Evolutionary conservation across 2,888 invertebrate genomes (phyloP).

Genomic region (Mythimna albipuncta): DNA sequence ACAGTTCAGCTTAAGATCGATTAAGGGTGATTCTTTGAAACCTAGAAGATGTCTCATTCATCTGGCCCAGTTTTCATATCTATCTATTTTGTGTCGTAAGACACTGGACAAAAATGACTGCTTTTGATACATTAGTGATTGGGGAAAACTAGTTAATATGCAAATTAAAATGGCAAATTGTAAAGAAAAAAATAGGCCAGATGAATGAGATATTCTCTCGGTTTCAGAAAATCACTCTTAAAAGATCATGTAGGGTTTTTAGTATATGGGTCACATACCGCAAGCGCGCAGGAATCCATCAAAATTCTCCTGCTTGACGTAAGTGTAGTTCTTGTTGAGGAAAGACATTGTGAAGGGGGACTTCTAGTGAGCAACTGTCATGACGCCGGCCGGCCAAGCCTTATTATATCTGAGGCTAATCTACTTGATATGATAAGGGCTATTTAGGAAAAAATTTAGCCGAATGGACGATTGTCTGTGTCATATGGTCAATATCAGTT

Average conservation of each 20-base stretch:
- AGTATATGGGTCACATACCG: conserved; percentile 57
- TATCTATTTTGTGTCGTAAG: too few species aligned
- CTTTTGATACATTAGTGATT: too few species aligned
- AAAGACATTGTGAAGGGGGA: conserved; percentile 30
- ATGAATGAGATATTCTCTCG: too few species aligned
- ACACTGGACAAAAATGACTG: too few species aligned
- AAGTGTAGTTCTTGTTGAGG: conserved; percentile 40
- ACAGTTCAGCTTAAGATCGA: too few species aligned
- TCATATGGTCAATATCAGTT: neutral
- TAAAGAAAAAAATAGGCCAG: too few species aligned
- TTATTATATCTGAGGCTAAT: conserved; percentile 46
- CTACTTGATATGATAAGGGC: conserved; percentile 36
- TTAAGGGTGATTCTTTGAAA: too few species aligned
- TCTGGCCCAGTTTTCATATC: too few species aligned
- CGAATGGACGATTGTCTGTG: neutral
- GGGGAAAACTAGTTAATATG: too few species aligned
- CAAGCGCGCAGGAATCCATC: conserved; percentile 68
- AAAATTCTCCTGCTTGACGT: conserved; percentile 69
- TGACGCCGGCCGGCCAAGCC: neutral
- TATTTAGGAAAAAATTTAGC: neutral
- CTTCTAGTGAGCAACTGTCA: conserved; percentile 22
- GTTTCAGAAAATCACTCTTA: neutral
- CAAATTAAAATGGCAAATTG: too few species aligned
- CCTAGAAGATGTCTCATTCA: too few species aligned
- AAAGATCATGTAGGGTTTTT: neutral